Evolutionary conservation across 2,888 invertebrate species (phyloP).

Genomic region (Chrysotoxum bicinctum): DNA sequence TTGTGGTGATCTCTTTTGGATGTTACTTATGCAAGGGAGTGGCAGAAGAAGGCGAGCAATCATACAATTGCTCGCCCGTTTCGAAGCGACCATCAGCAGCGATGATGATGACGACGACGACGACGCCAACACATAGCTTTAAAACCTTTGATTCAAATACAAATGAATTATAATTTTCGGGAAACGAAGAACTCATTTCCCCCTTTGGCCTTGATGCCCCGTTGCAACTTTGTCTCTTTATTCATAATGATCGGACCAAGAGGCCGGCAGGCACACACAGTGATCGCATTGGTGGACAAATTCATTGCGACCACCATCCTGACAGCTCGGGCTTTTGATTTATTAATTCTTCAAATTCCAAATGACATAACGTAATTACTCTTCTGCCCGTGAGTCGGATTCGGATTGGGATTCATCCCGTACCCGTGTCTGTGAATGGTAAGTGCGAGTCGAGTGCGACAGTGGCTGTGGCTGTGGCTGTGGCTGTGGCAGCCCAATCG

Average conservation of each 20-base stretch:
- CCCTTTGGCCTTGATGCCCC: background rate
- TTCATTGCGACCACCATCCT: slow-evolving; percentile 69
- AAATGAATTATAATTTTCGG: slow-evolving; percentile 66
- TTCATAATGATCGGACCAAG: slow-evolving; percentile 50
- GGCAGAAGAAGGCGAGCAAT: slow-evolving; percentile 49
- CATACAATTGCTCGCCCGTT: slow-evolving; percentile 19
- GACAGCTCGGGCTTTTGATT: slow-evolving; percentile 68
- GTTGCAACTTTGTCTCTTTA: slow-evolving; percentile 1
- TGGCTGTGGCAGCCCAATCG: slow-evolving; percentile 44
- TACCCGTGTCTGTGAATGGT: background rate
- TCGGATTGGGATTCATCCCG: background rate
- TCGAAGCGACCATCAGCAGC: background rate
- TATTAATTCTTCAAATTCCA: slow-evolving; percentile 71
- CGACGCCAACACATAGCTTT: slow-evolving; percentile 65
- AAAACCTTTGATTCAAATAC: slow-evolving; percentile 20
- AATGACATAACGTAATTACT: slow-evolving; percentile 71
- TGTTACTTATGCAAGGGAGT: slow-evolving; percentile 39
- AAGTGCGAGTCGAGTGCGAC: background rate
- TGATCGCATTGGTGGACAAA: slow-evolving; percentile 64
- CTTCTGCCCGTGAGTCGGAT: slow-evolving; percentile 54
- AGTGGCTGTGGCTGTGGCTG: slow-evolving; percentile 18
- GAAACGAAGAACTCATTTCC: slow-evolving; percentile 48
- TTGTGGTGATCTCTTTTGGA: slow-evolving; percentile 60
- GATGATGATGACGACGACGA: slow-evolving; percentile 40
- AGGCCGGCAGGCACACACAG: background rate